Base-by-base conservation (phyloP, 2,113 vertebrate genomes). In the Herpailurus yagouaroundi region DNA sequence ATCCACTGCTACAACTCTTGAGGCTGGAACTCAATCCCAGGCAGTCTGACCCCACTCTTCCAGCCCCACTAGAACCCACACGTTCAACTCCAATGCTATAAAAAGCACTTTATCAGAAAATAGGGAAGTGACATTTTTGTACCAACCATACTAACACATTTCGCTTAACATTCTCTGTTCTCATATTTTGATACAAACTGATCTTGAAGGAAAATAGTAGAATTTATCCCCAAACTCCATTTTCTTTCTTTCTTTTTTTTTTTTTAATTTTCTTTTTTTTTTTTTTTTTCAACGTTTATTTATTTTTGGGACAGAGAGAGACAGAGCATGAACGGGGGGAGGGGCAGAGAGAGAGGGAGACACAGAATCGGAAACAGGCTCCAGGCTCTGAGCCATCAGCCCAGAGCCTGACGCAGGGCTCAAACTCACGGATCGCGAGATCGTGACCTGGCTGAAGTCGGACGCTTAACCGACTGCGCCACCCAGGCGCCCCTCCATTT, bases 91-190 rank as follows among this genome's bases (percentile, higher is more conserved):
- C 18, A 74, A 55, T 1, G 16, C 31, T 19, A 86, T 45, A 76
- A n/a, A 52, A 36, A 60, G 11, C 16, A 12, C 27, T 55, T 60
- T 63, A 73, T 83, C 23, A 89, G 63, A 77, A 96, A 97, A 89
- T 1, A 52, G 79, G 84, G 89, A 89, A 98, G 84, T 96, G 86
- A 84, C 83, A 95, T 97, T 55, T 95, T 98, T 96, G 63, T n/a
- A 85, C 93, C 93, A 91, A 68, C 91, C n/a, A 52, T 86, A 84
- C 77, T 80, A 84, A 73, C 57, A 95, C 86, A 69, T 95, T 84
- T 60, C 92, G 41, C 31, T 97, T 97, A 87, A 36, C 5, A 74
- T 66, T 48, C 27, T 87, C 57, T 63, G 3, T 57, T 89, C 31
- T 89, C 90, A 45, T 57, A 23, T 94, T 93, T 87, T 91, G 25